Evolutionary conservation across 2,888 invertebrate species (phyloP), one percentile per base, ranked within the genome.

Genomic region (Stenolophus ochropezus): DNA sequence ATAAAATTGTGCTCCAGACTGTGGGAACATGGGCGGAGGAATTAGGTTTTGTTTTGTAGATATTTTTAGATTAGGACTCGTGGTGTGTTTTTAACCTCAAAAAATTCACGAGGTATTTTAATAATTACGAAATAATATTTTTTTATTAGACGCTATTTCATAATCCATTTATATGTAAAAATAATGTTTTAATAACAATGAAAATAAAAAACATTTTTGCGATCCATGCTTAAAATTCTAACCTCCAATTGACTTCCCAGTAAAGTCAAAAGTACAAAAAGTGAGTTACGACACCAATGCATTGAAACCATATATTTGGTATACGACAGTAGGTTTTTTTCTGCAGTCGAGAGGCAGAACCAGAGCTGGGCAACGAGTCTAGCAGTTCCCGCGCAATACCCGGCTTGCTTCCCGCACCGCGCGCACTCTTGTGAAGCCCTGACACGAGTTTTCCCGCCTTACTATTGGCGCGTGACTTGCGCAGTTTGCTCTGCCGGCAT

Each of bases 341-440:
- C 6, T 25, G 61, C 61, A 5, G 16, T 27, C 27, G 61, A 65
- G 14, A 27, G 8, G 61, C 56, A 56, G 21, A 56, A 56, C 56
- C 21, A 56, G 61, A 27, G 61, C 65, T 69, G 33, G 61, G 65
- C 65, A 69, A n/a, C 27, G 25, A 25, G 25, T 61, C 18, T 69
- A 14, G 20, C 76, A 25, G 76, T 76, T 76, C 76, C 76, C 76
- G 76, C 76, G 76, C 76, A 76, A 58, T 76, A 56, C 58, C 76
- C 56, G 58, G 76, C 58, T 42, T 6, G 23, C 18, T 8, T 51
- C 53, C 53, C 74, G 18, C 21, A 18, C 74, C 74, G 51, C 25
- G 21, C 73, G 47, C 21, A 5, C 27, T 6, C 25, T 27, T 8
- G n/a, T n/a, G 18, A 8, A 8, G 14, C 27, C 23, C 23, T 6